Percentiles rank a stretch among this genome's conserved stretches.
These are phyloP conservation scores for Patella depressa DNA, from an alignment of 2,888 invertebrate genomes.

Conservation along the genomic window DNA sequence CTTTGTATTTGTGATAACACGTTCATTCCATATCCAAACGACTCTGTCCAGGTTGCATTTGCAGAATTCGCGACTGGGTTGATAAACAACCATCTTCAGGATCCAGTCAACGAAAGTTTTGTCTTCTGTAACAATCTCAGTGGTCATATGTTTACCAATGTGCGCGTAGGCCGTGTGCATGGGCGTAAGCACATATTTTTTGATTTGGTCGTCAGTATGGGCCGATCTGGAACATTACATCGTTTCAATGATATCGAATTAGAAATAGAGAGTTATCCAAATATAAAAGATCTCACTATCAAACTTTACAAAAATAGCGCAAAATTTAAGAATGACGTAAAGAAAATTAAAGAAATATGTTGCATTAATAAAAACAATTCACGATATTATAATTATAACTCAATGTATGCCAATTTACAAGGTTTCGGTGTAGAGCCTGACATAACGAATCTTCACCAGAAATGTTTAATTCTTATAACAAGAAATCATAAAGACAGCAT, in stretches of 20 bases:
- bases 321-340: not conserved
- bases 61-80: slow-evolving; percentile 17
- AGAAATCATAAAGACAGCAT: slow-evolving; percentile 25
- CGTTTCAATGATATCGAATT: not conserved
- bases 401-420: not conserved
- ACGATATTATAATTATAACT: not conserved
- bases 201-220: slow-evolving; percentile 16
- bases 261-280: not conserved
- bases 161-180: slow-evolving; percentile 8
- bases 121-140: slow-evolving; percentile 2
- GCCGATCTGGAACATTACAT: not conserved
- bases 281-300: not conserved
- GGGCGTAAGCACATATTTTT: slow-evolving; percentile 9
- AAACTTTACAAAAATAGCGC: not conserved
- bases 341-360: not conserved
- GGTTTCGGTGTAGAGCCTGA: slow-evolving; percentile 15
- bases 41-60: slow-evolving; percentile 22
- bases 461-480: slow-evolving; percentile 22
- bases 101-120: not conserved
- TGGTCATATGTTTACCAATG: slow-evolving; percentile 20
- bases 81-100: slow-evolving; percentile 13
- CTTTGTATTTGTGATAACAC: slow-evolving; percentile 24
- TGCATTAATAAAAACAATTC: not conserved
- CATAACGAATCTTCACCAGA: slow-evolving; percentile 19
- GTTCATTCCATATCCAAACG: slow-evolving; percentile 20